phyloP scores from a whole-genome alignment of 1,140 invertebrate species.

The Pachypeltis micranthus region DNA sequence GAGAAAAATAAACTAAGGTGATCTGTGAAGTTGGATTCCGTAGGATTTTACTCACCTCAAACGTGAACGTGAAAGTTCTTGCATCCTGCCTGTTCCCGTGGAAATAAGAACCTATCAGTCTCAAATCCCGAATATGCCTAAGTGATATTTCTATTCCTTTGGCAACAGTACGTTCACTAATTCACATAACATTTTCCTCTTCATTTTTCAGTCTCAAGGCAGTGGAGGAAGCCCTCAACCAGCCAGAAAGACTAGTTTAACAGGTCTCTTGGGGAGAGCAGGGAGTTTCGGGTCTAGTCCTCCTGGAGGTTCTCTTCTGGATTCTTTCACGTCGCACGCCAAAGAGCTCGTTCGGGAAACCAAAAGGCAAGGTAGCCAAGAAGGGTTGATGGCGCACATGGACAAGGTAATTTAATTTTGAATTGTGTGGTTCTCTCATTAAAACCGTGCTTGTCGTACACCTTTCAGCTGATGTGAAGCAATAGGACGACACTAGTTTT shows the following conservation, averaged over 20 bases:
- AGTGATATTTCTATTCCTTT: background rate
- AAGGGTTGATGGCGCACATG: constrained; percentile 77
- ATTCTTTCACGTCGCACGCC: constrained; percentile 72
- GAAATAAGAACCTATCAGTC: too few species aligned
- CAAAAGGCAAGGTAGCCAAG: constrained; percentile 75
- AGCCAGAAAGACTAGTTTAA: constrained; percentile 45
- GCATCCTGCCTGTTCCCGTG: too few species aligned
- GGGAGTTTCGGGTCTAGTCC: constrained; percentile 42
- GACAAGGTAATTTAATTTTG: constrained; percentile 75
- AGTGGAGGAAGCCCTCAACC: constrained; percentile 28
- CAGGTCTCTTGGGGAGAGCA: constrained; percentile 47
- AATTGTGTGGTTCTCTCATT: too few species aligned
- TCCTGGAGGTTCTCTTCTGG: constrained; percentile 61
- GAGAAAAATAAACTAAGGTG: too few species aligned
- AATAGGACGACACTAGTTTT: too few species aligned
- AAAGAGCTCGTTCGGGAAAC: constrained; percentile 76
- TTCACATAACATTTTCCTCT: background rate
- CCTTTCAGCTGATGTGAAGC: too few species aligned
- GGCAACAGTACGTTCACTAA: background rate
- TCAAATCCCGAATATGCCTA: too few species aligned
- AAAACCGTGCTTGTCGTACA: too few species aligned
- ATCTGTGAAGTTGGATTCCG: too few species aligned
- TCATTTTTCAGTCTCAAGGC: constrained; percentile 21
- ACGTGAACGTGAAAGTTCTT: too few species aligned
- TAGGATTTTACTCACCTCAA: too few species aligned